Conservation (phyloP, 30 jellyfish, hydroid and myxozoan species). For the Chrysaora quinquecirrha region DNA sequence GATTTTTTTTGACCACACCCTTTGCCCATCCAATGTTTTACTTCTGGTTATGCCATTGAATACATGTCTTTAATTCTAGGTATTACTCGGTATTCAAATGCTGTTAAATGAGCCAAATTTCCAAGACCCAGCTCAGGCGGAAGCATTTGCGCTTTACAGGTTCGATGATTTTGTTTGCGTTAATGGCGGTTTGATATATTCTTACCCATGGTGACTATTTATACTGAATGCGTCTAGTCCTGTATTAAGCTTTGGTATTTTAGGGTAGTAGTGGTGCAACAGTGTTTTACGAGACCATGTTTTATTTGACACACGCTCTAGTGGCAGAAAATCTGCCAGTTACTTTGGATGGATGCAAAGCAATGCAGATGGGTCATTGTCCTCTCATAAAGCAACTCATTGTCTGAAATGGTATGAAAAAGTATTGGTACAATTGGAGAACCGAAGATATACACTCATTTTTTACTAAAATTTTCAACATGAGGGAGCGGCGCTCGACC, state of each 20-base stretch:
- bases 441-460: too few species aligned
- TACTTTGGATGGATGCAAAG: too few species aligned
- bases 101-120: slow-evolving; percentile 88
- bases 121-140: slow-evolving; percentile 95
- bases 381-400: too few species aligned
- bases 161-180: too few species aligned
- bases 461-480: too few species aligned
- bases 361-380: too few species aligned
- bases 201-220: neutral
- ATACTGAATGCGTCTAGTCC: neutral
- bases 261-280: neutral
- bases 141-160: slow-evolving; percentile 90
- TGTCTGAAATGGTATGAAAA: too few species aligned
- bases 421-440: too few species aligned
- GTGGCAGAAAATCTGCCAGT: neutral
- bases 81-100: slow-evolving; percentile 82
- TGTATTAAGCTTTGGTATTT: neutral
- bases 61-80: slow-evolving; percentile 18
- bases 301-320: neutral
- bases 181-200: too few species aligned
- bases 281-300: neutral
- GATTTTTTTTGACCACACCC: too few species aligned
- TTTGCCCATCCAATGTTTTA: too few species aligned
- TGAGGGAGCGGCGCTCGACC: too few species aligned
- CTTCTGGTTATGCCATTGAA: neutral